Conservation (phyloP, 2,113 vertebrate species). For the Dinomys branickii region DNA sequence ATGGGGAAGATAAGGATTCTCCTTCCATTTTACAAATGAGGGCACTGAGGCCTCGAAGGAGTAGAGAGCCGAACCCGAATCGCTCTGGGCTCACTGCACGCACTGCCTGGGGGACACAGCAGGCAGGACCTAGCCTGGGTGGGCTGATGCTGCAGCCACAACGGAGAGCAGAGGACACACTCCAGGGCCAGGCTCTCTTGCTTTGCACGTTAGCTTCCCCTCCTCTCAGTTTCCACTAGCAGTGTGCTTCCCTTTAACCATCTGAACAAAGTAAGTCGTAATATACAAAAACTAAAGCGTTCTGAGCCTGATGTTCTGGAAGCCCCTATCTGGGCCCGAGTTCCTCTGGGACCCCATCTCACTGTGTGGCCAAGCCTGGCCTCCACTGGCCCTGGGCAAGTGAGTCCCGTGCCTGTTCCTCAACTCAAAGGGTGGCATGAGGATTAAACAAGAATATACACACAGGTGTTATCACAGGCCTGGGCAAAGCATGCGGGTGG, state of each 20-base stretch:
- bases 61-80: background rate
- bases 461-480: background rate
- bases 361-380: background rate
- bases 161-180: background rate
- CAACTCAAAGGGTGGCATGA: background rate
- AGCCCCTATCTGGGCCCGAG: background rate
- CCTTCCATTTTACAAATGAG: background rate
- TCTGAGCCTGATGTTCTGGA: background rate
- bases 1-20: background rate
- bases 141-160: background rate
- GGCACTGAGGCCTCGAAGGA: background rate
- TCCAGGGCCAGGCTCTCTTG: too few species aligned
- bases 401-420: background rate
- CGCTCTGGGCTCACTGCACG: background rate
- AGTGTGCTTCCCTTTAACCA: background rate
- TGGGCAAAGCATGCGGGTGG: background rate
- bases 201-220: rapidly evolving
- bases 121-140: background rate
- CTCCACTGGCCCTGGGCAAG: background rate
- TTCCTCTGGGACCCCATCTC: background rate
- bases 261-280: background rate
- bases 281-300: background rate
- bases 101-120: background rate
- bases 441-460: background rate
- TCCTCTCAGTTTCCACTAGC: background rate